These are phyloP conservation scores for Sinocyclocheilus maitianheensis DNA, from an alignment of 2,113 vertebrate genomes.

Conservation along the genomic window DNA sequence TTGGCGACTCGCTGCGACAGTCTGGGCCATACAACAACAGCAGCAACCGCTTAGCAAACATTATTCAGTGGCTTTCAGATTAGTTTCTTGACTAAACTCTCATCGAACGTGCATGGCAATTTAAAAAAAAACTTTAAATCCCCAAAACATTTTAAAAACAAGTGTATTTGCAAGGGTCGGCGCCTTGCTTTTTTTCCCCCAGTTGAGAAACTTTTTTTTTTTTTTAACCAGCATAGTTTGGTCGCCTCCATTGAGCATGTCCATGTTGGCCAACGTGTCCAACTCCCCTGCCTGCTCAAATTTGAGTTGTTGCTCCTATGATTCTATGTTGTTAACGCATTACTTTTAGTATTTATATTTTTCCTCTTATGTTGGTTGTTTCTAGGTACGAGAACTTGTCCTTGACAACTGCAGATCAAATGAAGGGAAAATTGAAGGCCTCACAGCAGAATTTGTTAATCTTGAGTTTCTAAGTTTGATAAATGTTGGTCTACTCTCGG, in stretches of 20 bases:
- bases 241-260: neutral
- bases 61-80: neutral
- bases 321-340: neutral
- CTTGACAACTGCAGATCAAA: slow-evolving; percentile 89
- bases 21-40: slow-evolving; percentile 16
- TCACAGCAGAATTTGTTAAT: slow-evolving; percentile 89
- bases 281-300: neutral
- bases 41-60: neutral
- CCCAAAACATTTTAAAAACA: neutral
- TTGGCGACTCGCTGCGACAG: slow-evolving; percentile 35
- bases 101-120: neutral
- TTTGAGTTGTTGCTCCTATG: neutral
- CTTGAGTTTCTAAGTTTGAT: slow-evolving; percentile 94
- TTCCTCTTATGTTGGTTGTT: slow-evolving; percentile 16
- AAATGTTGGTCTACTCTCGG: slow-evolving; percentile 86
- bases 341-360: neutral
- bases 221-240: neutral
- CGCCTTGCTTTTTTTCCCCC: neutral
- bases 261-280: slow-evolving; percentile 7
- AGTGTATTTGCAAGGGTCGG: neutral
- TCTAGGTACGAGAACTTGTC: slow-evolving; percentile 88
- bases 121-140: neutral
- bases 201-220: slow-evolving; percentile 6
- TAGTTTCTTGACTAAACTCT: neutral
- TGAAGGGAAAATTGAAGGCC: slow-evolving; percentile 88